Evolutionary conservation across 1,140 invertebrate species (phyloP).

Genomic region (Lucilia cuprina): DNA sequence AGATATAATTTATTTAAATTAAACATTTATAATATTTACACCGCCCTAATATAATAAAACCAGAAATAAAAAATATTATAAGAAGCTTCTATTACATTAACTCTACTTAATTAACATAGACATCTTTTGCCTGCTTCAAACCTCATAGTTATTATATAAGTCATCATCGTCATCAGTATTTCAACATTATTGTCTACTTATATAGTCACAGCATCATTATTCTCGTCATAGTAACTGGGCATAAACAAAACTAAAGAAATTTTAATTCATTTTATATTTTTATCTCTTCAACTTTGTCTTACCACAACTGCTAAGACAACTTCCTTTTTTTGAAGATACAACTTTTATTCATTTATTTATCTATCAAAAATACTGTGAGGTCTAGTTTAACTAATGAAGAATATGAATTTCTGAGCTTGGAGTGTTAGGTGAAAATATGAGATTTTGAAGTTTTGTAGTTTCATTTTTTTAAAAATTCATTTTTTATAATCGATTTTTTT

Average conservation of each 20-base stretch:
- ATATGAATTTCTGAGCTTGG: too few relatives aligned
- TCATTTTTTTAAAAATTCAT: too few relatives aligned
- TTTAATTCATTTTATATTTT: not conserved
- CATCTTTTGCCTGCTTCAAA: not conserved
- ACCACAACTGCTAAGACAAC: not conserved
- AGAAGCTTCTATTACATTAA: constrained; percentile 13
- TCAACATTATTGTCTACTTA: not conserved
- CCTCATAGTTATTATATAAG: not conserved
- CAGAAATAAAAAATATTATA: not conserved
- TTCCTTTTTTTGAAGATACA: too few relatives aligned
- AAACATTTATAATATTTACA: too few relatives aligned
- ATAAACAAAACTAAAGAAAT: not conserved
- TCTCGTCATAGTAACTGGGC: not conserved
- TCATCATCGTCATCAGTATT: not conserved
- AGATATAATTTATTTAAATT: too few relatives aligned
- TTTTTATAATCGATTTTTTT: too few relatives aligned
- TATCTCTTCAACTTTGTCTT: not conserved
- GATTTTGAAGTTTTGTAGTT: too few relatives aligned
- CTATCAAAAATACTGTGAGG: too few relatives aligned
- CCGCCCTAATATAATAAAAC: not conserved
- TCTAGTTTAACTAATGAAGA: too few relatives aligned
- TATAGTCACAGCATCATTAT: not conserved
- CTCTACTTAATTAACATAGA: constrained; percentile 21
- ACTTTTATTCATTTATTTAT: too few relatives aligned
- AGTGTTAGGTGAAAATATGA: too few relatives aligned